Conservation (phyloP, 2,888 invertebrate species). For the Andrena flavipes region DNA sequence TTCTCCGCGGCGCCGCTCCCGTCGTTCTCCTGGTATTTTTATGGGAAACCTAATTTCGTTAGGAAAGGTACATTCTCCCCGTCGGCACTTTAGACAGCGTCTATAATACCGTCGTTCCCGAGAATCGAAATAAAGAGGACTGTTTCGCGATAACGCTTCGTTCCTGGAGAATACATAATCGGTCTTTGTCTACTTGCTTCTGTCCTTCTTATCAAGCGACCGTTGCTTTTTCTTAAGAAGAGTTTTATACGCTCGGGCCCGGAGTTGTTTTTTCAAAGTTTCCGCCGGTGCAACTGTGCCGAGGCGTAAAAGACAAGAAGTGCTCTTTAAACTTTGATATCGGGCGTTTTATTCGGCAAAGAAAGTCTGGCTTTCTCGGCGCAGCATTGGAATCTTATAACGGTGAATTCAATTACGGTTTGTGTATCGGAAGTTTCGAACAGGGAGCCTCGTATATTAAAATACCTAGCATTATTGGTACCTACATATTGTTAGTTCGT, state of each 20-base stretch:
- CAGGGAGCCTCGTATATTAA: not conserved
- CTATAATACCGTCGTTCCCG: not conserved
- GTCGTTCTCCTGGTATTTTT: constrained; percentile 1
- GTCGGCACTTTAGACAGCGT: not conserved
- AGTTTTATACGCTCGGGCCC: not conserved
- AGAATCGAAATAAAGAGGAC: constrained; percentile 6
- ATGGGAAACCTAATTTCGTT: not conserved
- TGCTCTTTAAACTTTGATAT: constrained; percentile 3
- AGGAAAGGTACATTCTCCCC: not conserved
- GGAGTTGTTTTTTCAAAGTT: not conserved
- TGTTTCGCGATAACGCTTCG: not conserved
- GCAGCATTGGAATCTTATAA: not conserved
- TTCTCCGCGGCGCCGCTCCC: not conserved
- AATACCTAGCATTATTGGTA: not conserved
- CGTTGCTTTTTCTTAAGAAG: not conserved
- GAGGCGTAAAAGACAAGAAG: not conserved
- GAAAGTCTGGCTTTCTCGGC: not conserved
- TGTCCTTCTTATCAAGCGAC: not conserved
- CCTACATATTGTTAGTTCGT: not conserved
- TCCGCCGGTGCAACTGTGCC: not conserved
- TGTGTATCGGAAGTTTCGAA: not conserved
- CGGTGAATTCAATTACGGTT: constrained; percentile 3
- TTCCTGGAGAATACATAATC: not conserved
- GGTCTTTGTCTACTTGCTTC: not conserved
- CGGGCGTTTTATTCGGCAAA: not conserved